Base-by-base conservation (phyloP, 2,113 vertebrate species). In the Sus scrofa region DNA sequence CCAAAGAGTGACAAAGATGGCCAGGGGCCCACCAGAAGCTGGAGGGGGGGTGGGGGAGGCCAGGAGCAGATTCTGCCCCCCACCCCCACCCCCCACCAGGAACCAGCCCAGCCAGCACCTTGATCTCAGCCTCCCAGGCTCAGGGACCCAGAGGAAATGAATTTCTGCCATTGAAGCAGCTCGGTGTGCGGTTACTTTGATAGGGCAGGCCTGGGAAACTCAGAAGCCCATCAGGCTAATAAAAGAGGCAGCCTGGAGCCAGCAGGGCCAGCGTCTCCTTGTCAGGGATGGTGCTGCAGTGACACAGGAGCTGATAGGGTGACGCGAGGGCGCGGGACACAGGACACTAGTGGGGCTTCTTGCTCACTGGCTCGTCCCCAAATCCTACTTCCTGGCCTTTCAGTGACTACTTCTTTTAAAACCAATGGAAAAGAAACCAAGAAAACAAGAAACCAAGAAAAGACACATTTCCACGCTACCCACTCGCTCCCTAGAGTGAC, bases 281-380 rank as follows among this genome's bases (percentile, higher is more conserved):
- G 39, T 30, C 60, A 30, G 18, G 52, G 63, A 62, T 1, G 18
- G 34, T 12, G 44, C 20, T 7, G 27, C 52, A 22, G 24, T 60
- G 26, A 20, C 7, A 0, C 19, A 13, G 7, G 0, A 6, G 9
- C 0, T 14, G 19, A 32, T 37, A 30, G 34, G 24, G 10, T 14
- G n/a, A 32, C 0, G 1, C 8, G 20, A 71, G 30, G n/a, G 68
- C 27, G 0, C 52, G 79, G 32, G 90, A 39, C 0, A 20, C 26
- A 13, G 75, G 75, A 20, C 8, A 0, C 60, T 52, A 22, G 18
- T 4, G 52, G 34, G 39, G 14, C 87, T 44, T 56, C 56, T 37
- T n/a, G 30, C 30, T 82, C 37, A 11, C 63, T 20, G 79, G 30
- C 15, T 24, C 0, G 0, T 26, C 30, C 37, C 52, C 84, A 39